Evolutionary conservation across 2,113 vertebrate genomes (phyloP).

Genomic region (Bos taurus): DNA sequence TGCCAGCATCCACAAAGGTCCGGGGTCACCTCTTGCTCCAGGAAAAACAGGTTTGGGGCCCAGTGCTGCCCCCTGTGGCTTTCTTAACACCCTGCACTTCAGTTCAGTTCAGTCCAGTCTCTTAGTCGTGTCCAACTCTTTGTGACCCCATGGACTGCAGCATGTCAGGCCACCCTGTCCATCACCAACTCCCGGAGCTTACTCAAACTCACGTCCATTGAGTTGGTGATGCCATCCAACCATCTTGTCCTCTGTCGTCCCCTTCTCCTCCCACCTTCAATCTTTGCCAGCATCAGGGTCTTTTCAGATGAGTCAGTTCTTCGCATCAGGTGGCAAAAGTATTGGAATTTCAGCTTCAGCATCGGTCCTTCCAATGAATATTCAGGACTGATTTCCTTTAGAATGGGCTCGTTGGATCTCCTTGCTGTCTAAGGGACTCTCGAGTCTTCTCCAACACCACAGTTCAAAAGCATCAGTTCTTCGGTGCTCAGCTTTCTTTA

Average conservation of each 20-base stretch:
- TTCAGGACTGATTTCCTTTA: background rate
- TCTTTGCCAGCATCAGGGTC: background rate
- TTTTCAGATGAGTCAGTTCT: background rate
- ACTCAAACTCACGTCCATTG: background rate
- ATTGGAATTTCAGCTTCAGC: background rate
- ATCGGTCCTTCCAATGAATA: background rate
- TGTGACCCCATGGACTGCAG: background rate
- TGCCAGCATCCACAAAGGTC: background rate
- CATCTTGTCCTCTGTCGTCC: background rate
- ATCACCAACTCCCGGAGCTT: background rate
- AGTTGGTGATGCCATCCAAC: background rate
- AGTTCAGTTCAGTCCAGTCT: background rate
- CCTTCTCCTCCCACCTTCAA: background rate
- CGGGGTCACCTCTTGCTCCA: background rate
- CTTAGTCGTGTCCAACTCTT: background rate
- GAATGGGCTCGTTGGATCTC: background rate
- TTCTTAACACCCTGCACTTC: background rate
- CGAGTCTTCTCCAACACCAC: background rate
- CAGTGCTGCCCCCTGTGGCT: background rate
- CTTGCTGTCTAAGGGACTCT: background rate
- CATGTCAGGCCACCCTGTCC: background rate
- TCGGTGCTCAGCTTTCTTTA: background rate
- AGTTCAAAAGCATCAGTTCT: background rate
- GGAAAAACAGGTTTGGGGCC: conserved; percentile 17
- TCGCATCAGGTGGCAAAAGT: background rate